Evolutionary conservation across 2,113 vertebrate species (phyloP), one percentile per base, ranked within the genome.

Genomic region (Xiphophorus hellerii): DNA sequence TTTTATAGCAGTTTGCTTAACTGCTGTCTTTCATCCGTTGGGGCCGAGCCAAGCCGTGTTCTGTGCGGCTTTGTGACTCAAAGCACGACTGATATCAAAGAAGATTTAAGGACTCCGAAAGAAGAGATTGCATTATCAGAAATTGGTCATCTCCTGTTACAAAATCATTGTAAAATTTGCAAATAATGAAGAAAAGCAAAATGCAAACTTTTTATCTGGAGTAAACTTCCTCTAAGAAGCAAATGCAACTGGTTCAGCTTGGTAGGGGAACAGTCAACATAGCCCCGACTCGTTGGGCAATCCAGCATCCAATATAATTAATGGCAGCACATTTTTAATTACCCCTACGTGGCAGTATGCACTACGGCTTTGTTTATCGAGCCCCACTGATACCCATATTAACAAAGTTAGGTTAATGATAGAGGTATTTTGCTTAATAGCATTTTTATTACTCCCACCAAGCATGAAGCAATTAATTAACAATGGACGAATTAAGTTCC

Each of bases 351-450:
- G 82, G 84, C 82, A 58, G 73, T 78, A 85, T 91, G 82, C 80
- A 84, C 87, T 84, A 85, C 90, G 73, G 92, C 90, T 92, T 93
- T 94, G 94, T 94, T 94, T 94, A 94, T 94, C 85, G 91, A 94
- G 92, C 87, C 94, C 91, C 88, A 92, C 91, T 94, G 93, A 93
- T 91, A 92, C 84, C 89, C 90, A 92, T 94, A 95, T 95, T 94
- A 95, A 91, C 91, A 90, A 93, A 93, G 93, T 94, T 94, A 92
- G 91, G 93, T 94, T 95, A 95, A 95, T 94, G 95, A 94, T 92
- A 90, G 90, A 94, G 93, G 92, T 95, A 95, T 95, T 95, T 95
- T 92, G 93, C 91, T 89, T 95, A 95, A 95, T 95, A 93, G 92
- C 93, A 88, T 94, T 95, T 95, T 95, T 95, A 95, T 95, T 95